Evolutionary conservation across 1,140 invertebrate species (phyloP), one percentile per base, ranked within the genome.

Genomic region (Zophobas morio): DNA sequence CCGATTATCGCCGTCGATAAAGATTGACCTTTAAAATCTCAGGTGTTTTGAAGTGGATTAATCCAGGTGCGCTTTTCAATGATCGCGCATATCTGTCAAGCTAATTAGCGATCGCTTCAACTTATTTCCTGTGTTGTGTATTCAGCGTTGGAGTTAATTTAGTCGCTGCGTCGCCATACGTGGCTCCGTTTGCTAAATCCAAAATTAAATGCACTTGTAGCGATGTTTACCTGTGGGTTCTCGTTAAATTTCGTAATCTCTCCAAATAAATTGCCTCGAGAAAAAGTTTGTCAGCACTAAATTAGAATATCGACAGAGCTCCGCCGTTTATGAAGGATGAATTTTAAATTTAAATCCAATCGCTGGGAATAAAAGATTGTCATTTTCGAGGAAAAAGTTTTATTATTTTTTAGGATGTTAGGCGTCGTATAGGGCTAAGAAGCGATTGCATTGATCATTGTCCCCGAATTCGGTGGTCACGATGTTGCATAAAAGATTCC

Each of bases 401-500:
- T 46, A 4, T 46, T 46, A 46, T 53, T 53, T 8, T 53, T 53
- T 20, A 0, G 4, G 3, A 46, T 4, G 3, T 60, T 60, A 36
- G 2, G 35, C 34, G 8, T 60, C 56, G 6, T 60, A 60, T n/a
- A 60, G 36, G 20, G 33, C 4, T n/a, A n/a, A 36, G 56, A 60
- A 60, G 36, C 56, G 56, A 1, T 60, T n/a, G 36, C 56, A 60
- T 36, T 60, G 56, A 6, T 60, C 56, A n/a, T 60, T 60, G 4
- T 60, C 56, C 0, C 34, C 8, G 36, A 3, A 60, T 2, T 89
- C 87, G 34, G 89, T 90, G 0, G 88, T 88, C 3, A 90, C 88
- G 49, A 90, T 89, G 63, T 85, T 87, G 78, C 91, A 93, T 1
- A 93, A 73, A 39, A 88, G 87, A 37, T 88, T 84, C 42, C 88